These are phyloP conservation scores for Phenganax subtilis DNA, from an alignment of 92 coral and sea anemone species.

Conservation along the genomic window DNA sequence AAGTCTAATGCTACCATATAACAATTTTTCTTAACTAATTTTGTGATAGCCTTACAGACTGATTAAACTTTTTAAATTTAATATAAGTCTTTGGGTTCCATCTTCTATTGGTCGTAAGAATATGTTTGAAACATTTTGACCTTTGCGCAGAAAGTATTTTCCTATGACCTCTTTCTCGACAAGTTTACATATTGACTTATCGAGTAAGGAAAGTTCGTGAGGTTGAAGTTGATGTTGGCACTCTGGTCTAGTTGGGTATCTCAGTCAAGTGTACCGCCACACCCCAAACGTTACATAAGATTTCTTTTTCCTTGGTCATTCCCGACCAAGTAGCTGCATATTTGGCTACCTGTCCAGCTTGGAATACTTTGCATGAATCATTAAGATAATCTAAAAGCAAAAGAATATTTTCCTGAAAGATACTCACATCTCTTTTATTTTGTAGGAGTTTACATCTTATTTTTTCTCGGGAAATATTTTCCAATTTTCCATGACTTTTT, in stretches of 20 bases:
- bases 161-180: conserved; percentile 22
- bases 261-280: conserved; percentile 26
- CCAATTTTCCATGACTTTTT: neutral
- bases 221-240: neutral
- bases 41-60: neutral
- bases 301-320: conserved; percentile 11
- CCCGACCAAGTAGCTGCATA: conserved; percentile 28
- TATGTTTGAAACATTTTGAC: neutral
- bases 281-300: conserved; percentile 15
- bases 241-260: neutral
- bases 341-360: conserved; percentile 36
- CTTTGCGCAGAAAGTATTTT: neutral
- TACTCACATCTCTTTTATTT: conserved; percentile 38
- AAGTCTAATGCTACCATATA: neutral
- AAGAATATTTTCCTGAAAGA: conserved; percentile 23
- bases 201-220: neutral
- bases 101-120: neutral
- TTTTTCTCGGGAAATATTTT: conserved; percentile 21
- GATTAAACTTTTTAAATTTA: conserved; percentile 19
- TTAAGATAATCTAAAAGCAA: neutral
- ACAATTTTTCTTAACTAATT: neutral
- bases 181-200: conserved; percentile 15
- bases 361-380: conserved; percentile 12
- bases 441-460: conserved; percentile 27
- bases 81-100: conserved; percentile 4